Base-by-base conservation (phyloP, 92 coral and sea anemone species). In the Bergia sp. region DNA sequence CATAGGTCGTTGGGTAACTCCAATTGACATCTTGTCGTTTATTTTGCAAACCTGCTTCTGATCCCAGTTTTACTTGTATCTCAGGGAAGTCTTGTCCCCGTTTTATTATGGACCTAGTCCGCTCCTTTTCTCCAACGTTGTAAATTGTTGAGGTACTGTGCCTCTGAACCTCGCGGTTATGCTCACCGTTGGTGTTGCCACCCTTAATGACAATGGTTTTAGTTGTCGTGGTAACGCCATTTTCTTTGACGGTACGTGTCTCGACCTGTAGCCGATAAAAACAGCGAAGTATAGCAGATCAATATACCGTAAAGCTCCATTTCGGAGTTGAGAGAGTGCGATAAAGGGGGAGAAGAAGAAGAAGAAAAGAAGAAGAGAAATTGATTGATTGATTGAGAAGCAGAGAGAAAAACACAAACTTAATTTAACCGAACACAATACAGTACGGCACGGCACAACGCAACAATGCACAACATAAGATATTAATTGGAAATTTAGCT, bases 191-290 rank as follows among this genome's bases (percentile, higher is more conserved):
- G 57, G 23, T 79, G 82, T 11, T 44, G n/a, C 66, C 82, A 23
- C 65, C 20, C 7, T 79, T 79, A 21, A 79, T 49, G 58, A 79
- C 66, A 45, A 49, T 36, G 20, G 82, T 79, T 47, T 50, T 79
- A 37, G 66, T 79, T 79, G 82, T 79, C n/a, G 65, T 79, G 82
- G 82, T 79, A 79, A 79, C 82, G 15, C 82, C 39, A 79, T 53
- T 44, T 21, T 79, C 65, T 29, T 23, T 79, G 3, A 79, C 65
- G 41, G 58, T 37, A n/a, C n/a, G 57, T 45, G 82, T 49, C 4
- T 49, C 9, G 58, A 79, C 65, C 82, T 79, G 21, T 21, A 61
- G 18, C 58, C 21, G 23, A 20, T 20, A 61, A 61, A 3, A 61
- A 12, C 69, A 18, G 11, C 69, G 3, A 61, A 61, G 7, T 61